Base-by-base conservation (phyloP, 2,888 invertebrate species). In the Cryptocephalus moraei region DNA sequence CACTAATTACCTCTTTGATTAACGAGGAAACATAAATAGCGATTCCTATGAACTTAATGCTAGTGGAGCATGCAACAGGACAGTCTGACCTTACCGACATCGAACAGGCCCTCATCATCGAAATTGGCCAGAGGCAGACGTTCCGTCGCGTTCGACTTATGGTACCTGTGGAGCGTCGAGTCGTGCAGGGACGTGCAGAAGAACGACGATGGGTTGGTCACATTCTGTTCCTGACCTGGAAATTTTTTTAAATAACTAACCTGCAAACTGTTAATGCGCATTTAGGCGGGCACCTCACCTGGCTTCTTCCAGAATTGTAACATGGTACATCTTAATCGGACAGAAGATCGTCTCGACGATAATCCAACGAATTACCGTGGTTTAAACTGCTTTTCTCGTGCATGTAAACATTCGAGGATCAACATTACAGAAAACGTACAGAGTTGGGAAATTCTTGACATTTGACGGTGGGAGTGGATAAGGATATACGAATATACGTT, bases 221-320 rank as follows among this genome's bases (percentile, higher is more conserved):
- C 22, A 22, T 22, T 22, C 22, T 22, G 22, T 22, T 54, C 58
- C 51, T 58, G 59, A 56, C 61, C 63, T 64, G 56, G 49, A 61
- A 60, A 47, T 45, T 40, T 46, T 22, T 46, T 43, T 44, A n/a
- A 45, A 34, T 42, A 34, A 41, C 43, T 39, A 22, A 22, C 22
- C 22, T 22, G 22, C 6, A 44, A 41, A 33, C 11, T 34, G 40
- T 32, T 11, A 14, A 39, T 47, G 42, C 40, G 44, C 46, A 47
- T 44, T 45, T 44, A 48, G 46, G 45, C 22, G 22, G n/a, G 41
- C 43, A 36, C 47, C 48, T 54, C 77, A 81, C 82, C 80, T 73
- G 81, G 74, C 72, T 81, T 84, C 72, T 81, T 84, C 83, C 84
- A 84, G 74, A 85, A 85, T 71, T 84, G 82, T 68, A 85, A 78